Percentiles rank a stretch among this genome's conserved stretches.
Conservation (phyloP, 2,888 invertebrate species). For the Ormyrus labotus region DNA sequence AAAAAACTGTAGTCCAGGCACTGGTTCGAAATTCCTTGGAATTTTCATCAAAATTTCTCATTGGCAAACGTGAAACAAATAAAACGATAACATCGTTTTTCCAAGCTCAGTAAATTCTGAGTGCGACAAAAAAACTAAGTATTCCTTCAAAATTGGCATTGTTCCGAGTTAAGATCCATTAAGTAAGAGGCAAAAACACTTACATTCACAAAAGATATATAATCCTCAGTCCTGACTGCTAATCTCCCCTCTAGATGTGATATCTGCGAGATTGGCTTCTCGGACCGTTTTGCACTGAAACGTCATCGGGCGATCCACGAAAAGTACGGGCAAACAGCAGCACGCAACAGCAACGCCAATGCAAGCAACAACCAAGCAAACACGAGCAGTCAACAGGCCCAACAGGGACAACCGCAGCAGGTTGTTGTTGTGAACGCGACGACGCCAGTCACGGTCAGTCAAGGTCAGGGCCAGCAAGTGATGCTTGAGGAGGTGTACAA, state of each 20-base stretch:
- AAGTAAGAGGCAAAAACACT: constrained; percentile 52
- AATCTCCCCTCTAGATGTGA: constrained; percentile 80
- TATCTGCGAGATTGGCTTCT: constrained; percentile 91
- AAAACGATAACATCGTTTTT: neutral
- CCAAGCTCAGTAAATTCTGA: neutral
- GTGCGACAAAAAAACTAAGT: neutral
- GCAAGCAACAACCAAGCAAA: constrained; percentile 72
- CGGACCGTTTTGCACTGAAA: constrained; percentile 90
- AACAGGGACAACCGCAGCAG: constrained; percentile 68
- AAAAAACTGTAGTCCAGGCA: constrained; percentile 27
- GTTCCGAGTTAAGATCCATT: constrained; percentile 33
- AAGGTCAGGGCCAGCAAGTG: constrained; percentile 71
- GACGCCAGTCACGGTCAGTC: constrained; percentile 73
- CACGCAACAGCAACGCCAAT: constrained; percentile 77
- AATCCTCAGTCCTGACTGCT: constrained; percentile 62
- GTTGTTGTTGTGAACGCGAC: constrained; percentile 74
- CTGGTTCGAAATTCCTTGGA: constrained; percentile 21
- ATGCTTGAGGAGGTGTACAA: constrained; percentile 75
- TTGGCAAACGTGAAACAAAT: neutral
- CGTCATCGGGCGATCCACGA: constrained; percentile 92
- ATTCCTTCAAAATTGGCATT: constrained; percentile 39
- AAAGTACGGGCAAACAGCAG: constrained; percentile 84
- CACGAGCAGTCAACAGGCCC: constrained; percentile 65
- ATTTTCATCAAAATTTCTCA: constrained; percentile 17
- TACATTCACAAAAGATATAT: constrained; percentile 30